A percentile compares a stretch with the other conserved stretches of the same genome.
These are phyloP conservation scores for Erethizon dorsatum DNA, from an alignment of 2,797 vertebrate species.

Conservation along the genomic window DNA sequence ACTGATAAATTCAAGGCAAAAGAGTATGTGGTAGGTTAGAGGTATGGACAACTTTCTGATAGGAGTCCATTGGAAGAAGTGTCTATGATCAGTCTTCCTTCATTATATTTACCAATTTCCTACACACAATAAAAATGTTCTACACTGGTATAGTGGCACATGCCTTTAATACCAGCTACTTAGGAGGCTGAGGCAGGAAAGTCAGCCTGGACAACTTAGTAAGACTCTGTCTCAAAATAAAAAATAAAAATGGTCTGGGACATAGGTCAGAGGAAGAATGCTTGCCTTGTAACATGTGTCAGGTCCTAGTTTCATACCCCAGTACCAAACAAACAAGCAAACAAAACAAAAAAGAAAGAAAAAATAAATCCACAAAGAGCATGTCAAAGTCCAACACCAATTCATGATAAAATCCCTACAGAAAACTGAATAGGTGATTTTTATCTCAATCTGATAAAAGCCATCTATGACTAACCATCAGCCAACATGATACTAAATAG, in stretches of 20 bases:
- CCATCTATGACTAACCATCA: background rate
- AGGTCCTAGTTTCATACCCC: background rate
- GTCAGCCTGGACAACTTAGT: background rate
- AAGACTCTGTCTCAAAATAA: background rate
- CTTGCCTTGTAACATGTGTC: background rate
- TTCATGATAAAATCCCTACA: background rate
- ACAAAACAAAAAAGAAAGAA: background rate
- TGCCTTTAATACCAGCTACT: background rate
- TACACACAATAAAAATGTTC: background rate
- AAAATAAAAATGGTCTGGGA: background rate
- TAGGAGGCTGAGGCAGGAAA: background rate
- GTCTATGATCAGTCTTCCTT: background rate
- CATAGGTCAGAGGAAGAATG: background rate
- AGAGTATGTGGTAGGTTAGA: background rate
- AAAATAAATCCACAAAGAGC: background rate
- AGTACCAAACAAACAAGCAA: background rate
- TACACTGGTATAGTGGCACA: background rate
- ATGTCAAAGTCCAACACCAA: too few species aligned
- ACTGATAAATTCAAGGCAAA: constrained; percentile 12
- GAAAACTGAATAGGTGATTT: background rate
- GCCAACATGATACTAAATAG: background rate
- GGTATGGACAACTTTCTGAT: background rate
- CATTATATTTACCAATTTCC: background rate
- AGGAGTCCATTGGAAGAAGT: background rate
- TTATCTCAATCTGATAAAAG: background rate